phyloP scores from a whole-genome alignment of 2,797 vertebrate genomes.

The Gadopsis bispinosus region DNA sequence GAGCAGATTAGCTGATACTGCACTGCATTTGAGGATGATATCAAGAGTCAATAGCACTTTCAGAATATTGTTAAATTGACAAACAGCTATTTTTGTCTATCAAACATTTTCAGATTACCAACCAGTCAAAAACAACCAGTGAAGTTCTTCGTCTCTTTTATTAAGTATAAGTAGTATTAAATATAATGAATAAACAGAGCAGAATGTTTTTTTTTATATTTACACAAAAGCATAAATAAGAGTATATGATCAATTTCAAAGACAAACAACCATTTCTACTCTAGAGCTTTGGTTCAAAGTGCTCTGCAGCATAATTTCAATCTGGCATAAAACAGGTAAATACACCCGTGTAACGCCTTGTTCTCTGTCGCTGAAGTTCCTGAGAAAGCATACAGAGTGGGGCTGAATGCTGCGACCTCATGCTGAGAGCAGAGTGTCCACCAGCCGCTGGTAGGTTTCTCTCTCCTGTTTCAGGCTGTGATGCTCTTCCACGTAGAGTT shows the following conservation, averaged over 20 bases:
- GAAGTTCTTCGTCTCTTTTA: constrained; percentile 19
- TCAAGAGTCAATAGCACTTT: constrained; percentile 17
- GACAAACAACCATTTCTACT: constrained; percentile 6
- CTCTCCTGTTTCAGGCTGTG: constrained; percentile 87
- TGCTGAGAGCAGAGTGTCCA: constrained; percentile 76
- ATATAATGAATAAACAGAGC: constrained; percentile 14
- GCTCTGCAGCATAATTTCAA: constrained; percentile 36
- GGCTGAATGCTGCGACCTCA: constrained; percentile 4
- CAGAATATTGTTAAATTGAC: not conserved
- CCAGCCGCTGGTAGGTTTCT: constrained; percentile 87
- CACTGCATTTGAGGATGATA: not conserved
- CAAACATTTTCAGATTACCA: constrained; percentile 22
- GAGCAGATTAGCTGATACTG: constrained; percentile 13
- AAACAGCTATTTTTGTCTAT: not conserved
- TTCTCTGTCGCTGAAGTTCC: constrained; percentile 40
- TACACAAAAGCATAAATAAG: constrained; percentile 39
- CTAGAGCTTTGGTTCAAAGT: constrained; percentile 55
- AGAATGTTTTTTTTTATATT: constrained; percentile 3
- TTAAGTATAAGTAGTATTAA: constrained; percentile 17
- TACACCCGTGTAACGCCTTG: not conserved
- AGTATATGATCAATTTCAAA: constrained; percentile 19
- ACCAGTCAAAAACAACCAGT: constrained; percentile 12
- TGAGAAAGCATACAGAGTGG: constrained; percentile 46
- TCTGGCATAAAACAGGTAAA: constrained; percentile 36
- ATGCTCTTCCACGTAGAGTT: constrained; percentile 82